phyloP scores from a whole-genome alignment of 2,113 vertebrate genomes.

The Larimichthys polyactis region DNA sequence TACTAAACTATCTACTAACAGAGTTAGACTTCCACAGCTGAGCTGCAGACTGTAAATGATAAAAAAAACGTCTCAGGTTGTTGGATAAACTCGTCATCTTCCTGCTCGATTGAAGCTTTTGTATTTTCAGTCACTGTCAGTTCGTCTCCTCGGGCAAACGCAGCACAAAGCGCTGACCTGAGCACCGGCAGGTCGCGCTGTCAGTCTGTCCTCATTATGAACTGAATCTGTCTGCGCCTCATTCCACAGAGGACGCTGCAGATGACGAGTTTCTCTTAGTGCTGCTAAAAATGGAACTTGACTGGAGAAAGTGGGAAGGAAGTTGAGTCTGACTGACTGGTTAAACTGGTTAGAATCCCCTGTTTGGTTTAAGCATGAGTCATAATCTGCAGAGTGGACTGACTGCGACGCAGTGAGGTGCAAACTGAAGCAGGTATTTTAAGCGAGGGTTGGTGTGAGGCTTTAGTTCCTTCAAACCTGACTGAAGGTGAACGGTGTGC shows the following conservation, averaged over 20 bases:
- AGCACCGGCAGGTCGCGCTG: neutral
- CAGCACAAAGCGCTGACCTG: neutral
- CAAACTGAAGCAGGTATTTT: too few relatives aligned
- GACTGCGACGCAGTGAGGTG: neutral
- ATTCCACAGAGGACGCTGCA: neutral
- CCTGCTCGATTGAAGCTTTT: neutral
- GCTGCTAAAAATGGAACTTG: slow-evolving; percentile 38
- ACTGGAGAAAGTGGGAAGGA: neutral
- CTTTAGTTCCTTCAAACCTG: neutral
- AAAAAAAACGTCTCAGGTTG: neutral
- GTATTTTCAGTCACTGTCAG: neutral
- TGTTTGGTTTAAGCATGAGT: neutral
- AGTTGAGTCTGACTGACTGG: slow-evolving; percentile 4
- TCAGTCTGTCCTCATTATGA: neutral
- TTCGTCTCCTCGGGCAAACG: neutral
- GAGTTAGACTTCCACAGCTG: neutral
- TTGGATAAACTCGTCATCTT: neutral
- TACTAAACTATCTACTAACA: neutral
- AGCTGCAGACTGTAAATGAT: neutral
- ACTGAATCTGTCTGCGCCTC: neutral
- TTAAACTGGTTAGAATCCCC: slow-evolving; percentile 6
- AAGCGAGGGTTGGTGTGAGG: neutral
- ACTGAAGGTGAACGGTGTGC: neutral
- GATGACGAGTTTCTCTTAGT: neutral
- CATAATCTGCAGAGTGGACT: neutral